Percentiles rank a stretch among this genome's conserved stretches.
phyloP scores from a whole-genome alignment of 30 jellyfish, hydroid and myxozoan genomes.

The Rhopilema esculentum region DNA sequence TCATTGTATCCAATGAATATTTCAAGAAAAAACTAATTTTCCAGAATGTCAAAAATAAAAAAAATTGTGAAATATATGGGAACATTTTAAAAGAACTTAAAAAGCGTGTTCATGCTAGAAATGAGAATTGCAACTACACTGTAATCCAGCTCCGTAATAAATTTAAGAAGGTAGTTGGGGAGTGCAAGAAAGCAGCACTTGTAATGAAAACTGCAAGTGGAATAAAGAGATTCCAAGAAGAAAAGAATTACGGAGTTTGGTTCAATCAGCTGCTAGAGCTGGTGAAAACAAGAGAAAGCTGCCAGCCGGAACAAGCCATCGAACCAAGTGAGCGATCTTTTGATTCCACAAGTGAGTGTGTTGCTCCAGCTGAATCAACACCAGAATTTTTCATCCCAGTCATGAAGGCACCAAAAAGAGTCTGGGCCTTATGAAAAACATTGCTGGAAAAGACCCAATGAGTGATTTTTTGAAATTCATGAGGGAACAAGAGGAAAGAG shows the following conservation, averaged over 20 bases:
- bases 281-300: conserved; percentile 65
- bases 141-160: conserved; percentile 56
- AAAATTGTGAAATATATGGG: conserved; percentile 54
- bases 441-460: conserved; percentile 48
- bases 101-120: conserved; percentile 39
- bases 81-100: conserved; percentile 27
- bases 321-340: conserved; percentile 56
- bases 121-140: conserved; percentile 63
- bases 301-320: conserved; percentile 77
- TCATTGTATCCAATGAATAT: conserved; percentile 55
- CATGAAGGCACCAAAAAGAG: conserved; percentile 46
- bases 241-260: conserved; percentile 69
- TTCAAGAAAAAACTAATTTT: conserved; percentile 57
- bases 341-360: conserved; percentile 42
- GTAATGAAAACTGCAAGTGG: conserved; percentile 68
- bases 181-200: conserved; percentile 73
- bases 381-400: conserved; percentile 53
- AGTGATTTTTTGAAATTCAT: conserved; percentile 33
- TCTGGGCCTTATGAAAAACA: conserved; percentile 17
- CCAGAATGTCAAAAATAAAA: conserved; percentile 41
- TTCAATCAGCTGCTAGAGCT: conserved; percentile 62
- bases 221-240: conserved; percentile 62
- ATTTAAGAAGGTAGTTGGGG: conserved; percentile 53
- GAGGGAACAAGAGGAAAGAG: conserved; percentile 64
- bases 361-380: conserved; percentile 37